Percentiles rank a stretch among this genome's conserved stretches.
These are phyloP conservation scores for Epizoanthus fatuus DNA, from an alignment of 92 coral and sea anemone genomes.

Conservation along the genomic window DNA sequence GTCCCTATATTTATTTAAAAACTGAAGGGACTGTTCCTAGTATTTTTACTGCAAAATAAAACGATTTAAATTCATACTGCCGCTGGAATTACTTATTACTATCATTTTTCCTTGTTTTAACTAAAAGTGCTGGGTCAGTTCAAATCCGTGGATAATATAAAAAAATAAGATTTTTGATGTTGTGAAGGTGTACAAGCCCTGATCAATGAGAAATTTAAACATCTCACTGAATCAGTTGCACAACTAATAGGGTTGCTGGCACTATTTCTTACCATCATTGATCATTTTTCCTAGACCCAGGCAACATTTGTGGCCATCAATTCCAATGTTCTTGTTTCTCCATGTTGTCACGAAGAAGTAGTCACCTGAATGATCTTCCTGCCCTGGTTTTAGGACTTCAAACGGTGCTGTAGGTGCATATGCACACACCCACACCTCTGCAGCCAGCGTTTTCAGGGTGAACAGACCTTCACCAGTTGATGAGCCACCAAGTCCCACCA, in stretches of 20 bases:
- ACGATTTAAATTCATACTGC: no score
- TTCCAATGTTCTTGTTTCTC: background rate
- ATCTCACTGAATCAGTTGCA: no score
- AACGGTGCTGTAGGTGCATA: constrained; percentile 26
- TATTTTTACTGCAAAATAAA: no score
- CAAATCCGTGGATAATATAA: no score
- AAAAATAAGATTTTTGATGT: no score
- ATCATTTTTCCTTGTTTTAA: no score
- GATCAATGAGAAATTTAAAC: no score
- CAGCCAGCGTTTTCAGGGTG: background rate
- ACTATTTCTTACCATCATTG: constrained; percentile 10
- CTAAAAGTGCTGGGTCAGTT: no score
- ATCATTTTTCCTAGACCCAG: constrained; percentile 6
- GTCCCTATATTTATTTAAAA: no score
- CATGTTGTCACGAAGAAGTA: background rate
- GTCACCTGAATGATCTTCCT: background rate
- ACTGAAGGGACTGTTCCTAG: no score
- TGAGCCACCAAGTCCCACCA: background rate
- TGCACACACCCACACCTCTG: constrained; percentile 22
- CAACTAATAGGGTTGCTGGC: background rate
- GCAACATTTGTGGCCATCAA: constrained; percentile 3
- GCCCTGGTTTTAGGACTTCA: background rate
- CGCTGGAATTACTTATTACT: no score
- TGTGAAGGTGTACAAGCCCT: no score
- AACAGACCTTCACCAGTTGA: constrained; percentile 14